phyloP scores from a whole-genome alignment of 2,797 vertebrate genomes.

The Microchirus variegatus region DNA sequence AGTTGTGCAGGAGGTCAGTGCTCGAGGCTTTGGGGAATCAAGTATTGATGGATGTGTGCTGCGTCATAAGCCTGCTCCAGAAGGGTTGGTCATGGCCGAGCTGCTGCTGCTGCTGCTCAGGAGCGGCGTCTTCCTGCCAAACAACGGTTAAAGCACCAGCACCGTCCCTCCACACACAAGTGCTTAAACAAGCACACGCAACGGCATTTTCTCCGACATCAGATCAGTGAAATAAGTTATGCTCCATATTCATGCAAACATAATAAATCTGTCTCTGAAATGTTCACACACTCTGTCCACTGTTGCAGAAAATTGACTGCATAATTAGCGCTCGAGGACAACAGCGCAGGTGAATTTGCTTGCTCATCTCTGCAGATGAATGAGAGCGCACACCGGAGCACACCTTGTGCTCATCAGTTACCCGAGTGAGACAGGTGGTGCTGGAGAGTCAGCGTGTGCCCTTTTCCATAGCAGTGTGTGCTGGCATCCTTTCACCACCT shows the following conservation, averaged over 20 bases:
- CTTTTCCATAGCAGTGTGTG: slow-evolving; percentile 52
- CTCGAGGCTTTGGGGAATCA: slow-evolving; percentile 30
- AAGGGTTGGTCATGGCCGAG: slow-evolving; percentile 52
- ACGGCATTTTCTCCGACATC: slow-evolving; percentile 20
- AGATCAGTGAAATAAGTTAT: slow-evolving; percentile 8
- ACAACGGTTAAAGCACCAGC: slow-evolving; percentile 47
- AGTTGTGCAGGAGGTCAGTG: slow-evolving; percentile 31
- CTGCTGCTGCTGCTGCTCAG: slow-evolving; percentile 51
- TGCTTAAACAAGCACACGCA: slow-evolving; percentile 9
- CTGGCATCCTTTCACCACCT: slow-evolving; percentile 65
- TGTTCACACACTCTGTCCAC: slow-evolving; percentile 19
- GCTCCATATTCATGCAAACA: slow-evolving; percentile 40
- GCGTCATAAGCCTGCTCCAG: slow-evolving; percentile 54
- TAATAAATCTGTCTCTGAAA: slow-evolving; percentile 30
- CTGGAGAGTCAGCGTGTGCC: slow-evolving; percentile 50
- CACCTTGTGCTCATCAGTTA: slow-evolving; percentile 66
- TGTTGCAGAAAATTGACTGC: slow-evolving; percentile 52
- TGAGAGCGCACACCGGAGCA: slow-evolving; percentile 45
- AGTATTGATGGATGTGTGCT: slow-evolving; percentile 17
- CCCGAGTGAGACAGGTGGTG: slow-evolving; percentile 69
- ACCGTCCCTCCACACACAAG: slow-evolving; percentile 26
- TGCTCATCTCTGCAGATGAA: slow-evolving; percentile 68
- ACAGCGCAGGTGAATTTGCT: slow-evolving; percentile 58
- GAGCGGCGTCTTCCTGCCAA: slow-evolving; percentile 50
- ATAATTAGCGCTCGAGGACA: slow-evolving; percentile 57